Conservation (phyloP, 2,797 vertebrate genomes). For the Coracias cyanogaster region DNA sequence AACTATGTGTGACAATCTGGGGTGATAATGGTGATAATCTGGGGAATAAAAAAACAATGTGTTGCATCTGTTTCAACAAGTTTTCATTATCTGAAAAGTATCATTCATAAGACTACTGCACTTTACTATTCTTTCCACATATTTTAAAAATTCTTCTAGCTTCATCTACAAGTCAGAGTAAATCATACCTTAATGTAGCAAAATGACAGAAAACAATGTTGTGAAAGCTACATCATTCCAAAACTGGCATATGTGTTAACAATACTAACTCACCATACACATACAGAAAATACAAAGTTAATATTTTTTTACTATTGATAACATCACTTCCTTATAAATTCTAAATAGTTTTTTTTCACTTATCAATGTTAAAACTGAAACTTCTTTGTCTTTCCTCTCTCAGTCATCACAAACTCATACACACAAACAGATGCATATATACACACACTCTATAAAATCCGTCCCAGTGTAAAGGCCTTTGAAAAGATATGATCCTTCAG, state of each 20-base stretch:
- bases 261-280: not conserved
- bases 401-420: not conserved
- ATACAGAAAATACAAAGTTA: not conserved
- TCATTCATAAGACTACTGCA: not conserved
- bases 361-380: not conserved
- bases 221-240: not conserved
- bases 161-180: not conserved
- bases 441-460: not conserved
- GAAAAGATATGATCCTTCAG: not conserved
- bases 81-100: not conserved
- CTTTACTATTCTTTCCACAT: not conserved
- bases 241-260: not conserved
- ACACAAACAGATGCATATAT: not conserved
- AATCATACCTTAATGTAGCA: not conserved
- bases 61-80: not conserved
- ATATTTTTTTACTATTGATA: not conserved
- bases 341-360: not conserved
- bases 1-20: not conserved
- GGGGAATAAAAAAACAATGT: not conserved
- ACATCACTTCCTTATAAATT: not conserved
- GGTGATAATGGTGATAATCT: not conserved
- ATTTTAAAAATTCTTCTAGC: not conserved
- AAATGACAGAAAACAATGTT: not conserved
- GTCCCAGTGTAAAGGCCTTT: not conserved
- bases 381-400: not conserved